Evolutionary conservation across 2,113 vertebrate species (phyloP).

Genomic region (Rhinoderma darwinii): DNA sequence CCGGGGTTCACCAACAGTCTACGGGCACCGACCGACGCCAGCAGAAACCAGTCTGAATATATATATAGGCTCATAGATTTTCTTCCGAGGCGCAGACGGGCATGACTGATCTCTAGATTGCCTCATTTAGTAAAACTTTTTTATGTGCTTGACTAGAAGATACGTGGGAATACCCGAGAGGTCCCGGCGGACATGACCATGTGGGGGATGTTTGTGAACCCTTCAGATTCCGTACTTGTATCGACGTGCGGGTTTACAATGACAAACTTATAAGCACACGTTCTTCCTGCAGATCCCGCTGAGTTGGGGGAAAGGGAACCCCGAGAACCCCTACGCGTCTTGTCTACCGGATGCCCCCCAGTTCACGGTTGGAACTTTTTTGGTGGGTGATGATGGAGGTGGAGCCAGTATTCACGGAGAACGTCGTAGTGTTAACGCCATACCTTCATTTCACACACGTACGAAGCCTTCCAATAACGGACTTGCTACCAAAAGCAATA

Average conservation of each 20-base stretch:
- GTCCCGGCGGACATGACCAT: background rate
- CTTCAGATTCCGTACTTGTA: conserved; percentile 4
- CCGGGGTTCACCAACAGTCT: background rate
- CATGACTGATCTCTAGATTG: conserved; percentile 11
- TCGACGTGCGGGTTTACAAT: background rate
- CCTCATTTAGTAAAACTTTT: background rate
- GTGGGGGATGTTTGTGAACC: background rate
- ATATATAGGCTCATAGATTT: background rate
- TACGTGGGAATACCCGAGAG: background rate
- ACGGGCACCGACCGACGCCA: background rate
- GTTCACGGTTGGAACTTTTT: background rate
- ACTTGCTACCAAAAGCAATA: conserved; percentile 43
- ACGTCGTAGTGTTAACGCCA: background rate
- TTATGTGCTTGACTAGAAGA: conserved; percentile 8
- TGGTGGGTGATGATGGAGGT: background rate
- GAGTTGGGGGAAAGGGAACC: background rate
- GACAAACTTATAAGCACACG: conserved; percentile 15
- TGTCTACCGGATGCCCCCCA: background rate
- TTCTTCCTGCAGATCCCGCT: conserved; percentile 11
- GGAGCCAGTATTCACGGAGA: conserved; percentile 6
- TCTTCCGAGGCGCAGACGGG: conserved; percentile 14
- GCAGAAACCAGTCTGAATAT: background rate
- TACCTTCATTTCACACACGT: conserved; percentile 21
- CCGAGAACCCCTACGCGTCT: background rate
- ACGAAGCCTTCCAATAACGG: conserved; percentile 23